Evolutionary conservation across 2,113 vertebrate species (phyloP), one percentile per base, ranked within the genome.

Genomic region (Coreoperca whiteheadi): DNA sequence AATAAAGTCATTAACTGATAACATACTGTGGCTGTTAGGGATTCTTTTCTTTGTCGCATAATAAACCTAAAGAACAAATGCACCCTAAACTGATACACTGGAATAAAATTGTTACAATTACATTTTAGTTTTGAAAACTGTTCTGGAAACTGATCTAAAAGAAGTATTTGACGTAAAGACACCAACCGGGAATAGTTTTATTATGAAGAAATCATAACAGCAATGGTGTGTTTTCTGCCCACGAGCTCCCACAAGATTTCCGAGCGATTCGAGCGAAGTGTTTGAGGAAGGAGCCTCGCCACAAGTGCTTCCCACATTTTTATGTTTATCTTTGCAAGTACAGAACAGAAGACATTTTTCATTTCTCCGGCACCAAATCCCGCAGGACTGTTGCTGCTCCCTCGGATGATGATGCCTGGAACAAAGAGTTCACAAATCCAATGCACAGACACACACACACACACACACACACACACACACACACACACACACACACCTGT

Each of bases 271-370:
- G n/a, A n/a, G n/a, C n/a, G n/a, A 84, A 69, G 4, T 50, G 83
- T 89, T 78, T 78, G 86, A 86, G 79, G 43, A 68, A 14, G 41
- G 39, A 53, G 18, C 28, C 39, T 54, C 20, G 16, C 72, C 60
- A 60, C 64, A n/a, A 86, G 57, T 64, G 76, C 61, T 84, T 76
- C 74, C 77, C 69, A 78, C 73, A 71, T 85, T 65, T 79, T 86
- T 34, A 41, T 90, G 76, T 90, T 89, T 83, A 82, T 89, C 86
- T 92, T 83, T 78, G 80, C 60, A 59, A 86, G 75, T 23, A 54
- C 61, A 74, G 82, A 87, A 86, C 80, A 88, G 73, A 82, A 86
- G 80, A 79, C 71, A 56, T 61, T 87, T 89, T 84, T 87, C 32
- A 79, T 87, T 87, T 89, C 51, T 79, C 16, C 23, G 0, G n/a